Conservation (phyloP, 2,888 invertebrate species). For the Teleogryllus oceanicus region DNA sequence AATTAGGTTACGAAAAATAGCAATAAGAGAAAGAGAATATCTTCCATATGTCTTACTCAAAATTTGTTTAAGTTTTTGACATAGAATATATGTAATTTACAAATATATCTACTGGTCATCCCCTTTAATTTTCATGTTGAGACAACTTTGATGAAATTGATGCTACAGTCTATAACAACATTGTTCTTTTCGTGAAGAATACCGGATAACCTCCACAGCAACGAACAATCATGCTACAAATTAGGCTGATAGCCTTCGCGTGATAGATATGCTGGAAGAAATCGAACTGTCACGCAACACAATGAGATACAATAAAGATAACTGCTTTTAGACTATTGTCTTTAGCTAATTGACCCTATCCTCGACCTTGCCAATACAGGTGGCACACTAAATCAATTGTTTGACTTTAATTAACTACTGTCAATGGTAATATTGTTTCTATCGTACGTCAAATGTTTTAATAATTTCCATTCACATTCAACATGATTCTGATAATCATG, state of each 20-base stretch:
- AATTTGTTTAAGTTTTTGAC: too few relatives aligned
- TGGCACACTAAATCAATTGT: neutral
- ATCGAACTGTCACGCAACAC: slow-evolving; percentile 8
- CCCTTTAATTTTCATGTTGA: too few relatives aligned
- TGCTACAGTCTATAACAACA: too few relatives aligned
- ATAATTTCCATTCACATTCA: neutral
- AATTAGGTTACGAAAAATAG: too few relatives aligned
- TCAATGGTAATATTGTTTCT: neutral
- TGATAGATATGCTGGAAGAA: slow-evolving; percentile 6
- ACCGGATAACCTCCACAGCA: neutral
- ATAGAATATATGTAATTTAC: too few relatives aligned
- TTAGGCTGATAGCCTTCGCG: neutral
- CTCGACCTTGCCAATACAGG: neutral
- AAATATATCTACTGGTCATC: too few relatives aligned
- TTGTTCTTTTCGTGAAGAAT: neutral
- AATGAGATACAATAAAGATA: neutral
- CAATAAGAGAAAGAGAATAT: too few relatives aligned
- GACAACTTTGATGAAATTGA: too few relatives aligned
- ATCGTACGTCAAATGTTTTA: neutral
- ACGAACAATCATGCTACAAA: neutral
- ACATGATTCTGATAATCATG: neutral
- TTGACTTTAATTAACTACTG: neutral
- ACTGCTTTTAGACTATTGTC: neutral
- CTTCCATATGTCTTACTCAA: too few relatives aligned
- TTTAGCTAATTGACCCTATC: neutral